A percentile compares a stretch with the other conserved stretches of the same genome.
Evolutionary conservation across 1,140 invertebrate species (phyloP).

Genomic region (Drosophila hydei): DNA sequence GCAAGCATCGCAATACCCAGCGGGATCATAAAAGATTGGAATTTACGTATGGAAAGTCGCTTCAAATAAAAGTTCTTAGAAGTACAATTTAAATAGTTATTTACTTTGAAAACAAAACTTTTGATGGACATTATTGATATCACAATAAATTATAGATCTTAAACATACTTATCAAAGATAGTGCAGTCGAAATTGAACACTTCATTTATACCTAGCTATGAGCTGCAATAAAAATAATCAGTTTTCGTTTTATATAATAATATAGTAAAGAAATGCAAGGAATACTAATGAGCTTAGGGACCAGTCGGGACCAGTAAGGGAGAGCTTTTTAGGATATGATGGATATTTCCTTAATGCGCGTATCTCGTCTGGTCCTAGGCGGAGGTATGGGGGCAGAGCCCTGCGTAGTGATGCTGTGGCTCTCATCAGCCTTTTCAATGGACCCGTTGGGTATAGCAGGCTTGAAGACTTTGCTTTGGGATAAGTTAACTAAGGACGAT

Average conservation of each 20-base stretch:
- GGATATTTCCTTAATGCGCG: conserved; percentile 42
- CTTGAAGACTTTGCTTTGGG: conserved; percentile 17
- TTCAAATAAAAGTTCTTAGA: not conserved
- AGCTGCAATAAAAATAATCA: conserved; percentile 5
- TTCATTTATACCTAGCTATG: not conserved
- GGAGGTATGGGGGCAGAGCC: conserved; percentile 84
- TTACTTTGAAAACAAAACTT: not conserved
- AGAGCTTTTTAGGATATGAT: conserved; percentile 17
- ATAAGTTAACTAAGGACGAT: not conserved
- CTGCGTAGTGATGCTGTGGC: not conserved
- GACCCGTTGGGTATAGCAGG: conserved; percentile 9
- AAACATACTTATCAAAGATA: conserved; percentile 9
- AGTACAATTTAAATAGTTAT: not conserved
- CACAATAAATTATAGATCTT: conserved; percentile 17
- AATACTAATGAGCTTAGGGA: conserved; percentile 9
- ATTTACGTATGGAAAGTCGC: too few relatives aligned
- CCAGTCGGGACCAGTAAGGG: not conserved
- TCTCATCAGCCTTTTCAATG: conserved; percentile 16
- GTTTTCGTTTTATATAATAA: not conserved
- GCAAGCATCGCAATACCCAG: too few relatives aligned
- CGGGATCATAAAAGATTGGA: too few relatives aligned
- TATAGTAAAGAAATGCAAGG: conserved; percentile 20
- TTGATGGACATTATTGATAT: conserved; percentile 7
- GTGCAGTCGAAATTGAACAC: conserved; percentile 18
- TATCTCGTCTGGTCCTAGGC: conserved; percentile 84